Percentiles rank a stretch among this genome's conserved stretches.
Conservation (phyloP, 2,888 invertebrate genomes). For the Drosophila colorata region DNA sequence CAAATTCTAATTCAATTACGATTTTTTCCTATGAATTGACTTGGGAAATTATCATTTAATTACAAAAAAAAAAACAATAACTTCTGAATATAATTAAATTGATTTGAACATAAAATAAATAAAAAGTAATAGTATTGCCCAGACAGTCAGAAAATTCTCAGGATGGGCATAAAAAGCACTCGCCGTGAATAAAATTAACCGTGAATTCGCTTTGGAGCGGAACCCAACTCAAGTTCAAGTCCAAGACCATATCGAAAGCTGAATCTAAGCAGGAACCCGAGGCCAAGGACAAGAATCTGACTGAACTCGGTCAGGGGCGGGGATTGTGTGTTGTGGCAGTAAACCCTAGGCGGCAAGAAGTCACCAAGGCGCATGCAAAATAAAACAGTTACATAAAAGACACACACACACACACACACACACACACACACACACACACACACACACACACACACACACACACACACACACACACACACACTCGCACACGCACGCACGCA, state of each 20-base stretch:
- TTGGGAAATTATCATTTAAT: no score
- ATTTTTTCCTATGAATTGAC: no score
- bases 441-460: neutral
- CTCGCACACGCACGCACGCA: neutral
- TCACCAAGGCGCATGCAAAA: constrained; percentile 56
- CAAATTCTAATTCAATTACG: no score
- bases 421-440: constrained; percentile 7
- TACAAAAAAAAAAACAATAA: no score
- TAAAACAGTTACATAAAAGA: constrained; percentile 41
- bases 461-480: constrained; percentile 7
- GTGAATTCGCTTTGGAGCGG: constrained; percentile 39
- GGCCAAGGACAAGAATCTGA: constrained; percentile 20
- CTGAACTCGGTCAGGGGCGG: neutral
- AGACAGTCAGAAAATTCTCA: constrained; percentile 1
- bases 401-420: constrained; percentile 12
- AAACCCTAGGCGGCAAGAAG: constrained; percentile 42
- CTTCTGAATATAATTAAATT: no score
- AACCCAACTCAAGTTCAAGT: constrained; percentile 46
- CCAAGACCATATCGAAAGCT: constrained; percentile 10
- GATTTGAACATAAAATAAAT: no score
- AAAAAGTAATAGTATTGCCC: no score
- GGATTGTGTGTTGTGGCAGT: neutral
- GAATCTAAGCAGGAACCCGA: constrained; percentile 18
- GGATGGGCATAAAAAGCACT: constrained; percentile 30
- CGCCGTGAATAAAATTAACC: constrained; percentile 35